These are phyloP conservation scores for Drosophila erecta DNA, from an alignment of 1,140 invertebrate species.

Conservation along the genomic window DNA sequence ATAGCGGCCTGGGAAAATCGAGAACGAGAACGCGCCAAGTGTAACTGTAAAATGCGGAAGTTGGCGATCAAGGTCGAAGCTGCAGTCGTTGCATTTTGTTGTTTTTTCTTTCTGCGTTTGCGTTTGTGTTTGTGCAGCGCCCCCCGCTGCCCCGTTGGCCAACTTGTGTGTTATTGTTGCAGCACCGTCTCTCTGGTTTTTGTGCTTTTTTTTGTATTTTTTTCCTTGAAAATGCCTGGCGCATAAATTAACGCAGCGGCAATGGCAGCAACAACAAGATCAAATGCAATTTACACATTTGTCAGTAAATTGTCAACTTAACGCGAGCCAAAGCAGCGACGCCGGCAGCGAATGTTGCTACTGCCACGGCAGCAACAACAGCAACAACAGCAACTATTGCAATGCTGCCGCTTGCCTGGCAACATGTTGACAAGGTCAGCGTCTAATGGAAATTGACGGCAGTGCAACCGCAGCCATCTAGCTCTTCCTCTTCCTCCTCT, in stretches of 20 bases:
- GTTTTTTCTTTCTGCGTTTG: no score
- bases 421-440: slow-evolving; percentile 84
- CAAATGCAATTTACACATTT: slow-evolving; percentile 84
- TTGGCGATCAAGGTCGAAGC: slow-evolving; percentile 57
- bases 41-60: slow-evolving; percentile 64
- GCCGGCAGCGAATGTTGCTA: slow-evolving; percentile 48
- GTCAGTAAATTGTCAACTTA: slow-evolving; percentile 84
- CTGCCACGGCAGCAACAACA: slow-evolving; percentile 14
- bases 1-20: background rate
- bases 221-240: slow-evolving; percentile 67
- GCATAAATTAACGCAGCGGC: slow-evolving; percentile 73
- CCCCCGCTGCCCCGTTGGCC: background rate
- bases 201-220: background rate
- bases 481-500: slow-evolving; percentile 43
- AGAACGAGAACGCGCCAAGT: slow-evolving; percentile 16
- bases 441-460: slow-evolving; percentile 76
- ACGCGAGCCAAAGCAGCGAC: slow-evolving; percentile 58
- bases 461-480: slow-evolving; percentile 17
- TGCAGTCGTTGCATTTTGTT: background rate
- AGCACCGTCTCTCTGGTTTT: slow-evolving; percentile 13
- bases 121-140: background rate
- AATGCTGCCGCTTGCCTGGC: slow-evolving; percentile 31
- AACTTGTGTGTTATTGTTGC: slow-evolving; percentile 17
- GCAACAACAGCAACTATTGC: slow-evolving; percentile 50
- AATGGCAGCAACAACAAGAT: slow-evolving; percentile 55